Conservation (phyloP, 2,113 vertebrate species). For the Callospermophilus lateralis region DNA sequence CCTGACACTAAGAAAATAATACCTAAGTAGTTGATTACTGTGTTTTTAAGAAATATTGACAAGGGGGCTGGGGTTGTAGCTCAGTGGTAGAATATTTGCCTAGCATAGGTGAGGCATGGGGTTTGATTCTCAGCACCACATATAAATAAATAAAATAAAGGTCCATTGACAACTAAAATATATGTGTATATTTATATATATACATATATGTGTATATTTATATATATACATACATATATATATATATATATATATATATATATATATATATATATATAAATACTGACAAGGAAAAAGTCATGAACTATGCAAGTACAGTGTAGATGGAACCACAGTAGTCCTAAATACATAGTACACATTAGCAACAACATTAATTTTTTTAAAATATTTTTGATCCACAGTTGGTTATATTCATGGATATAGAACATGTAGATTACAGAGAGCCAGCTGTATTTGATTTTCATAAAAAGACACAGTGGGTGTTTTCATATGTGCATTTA, state of each 20-base stretch:
- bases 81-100: no score
- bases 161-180: no score
- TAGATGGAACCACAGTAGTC: not conserved
- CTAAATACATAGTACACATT: not conserved
- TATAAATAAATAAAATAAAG: no score
- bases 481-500: not conserved
- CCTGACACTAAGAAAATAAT: not conserved
- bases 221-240: no score
- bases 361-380: not conserved
- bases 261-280: no score
- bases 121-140: no score
- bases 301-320: not conserved
- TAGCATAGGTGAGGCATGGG: no score
- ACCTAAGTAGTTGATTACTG: not conserved
- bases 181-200: no score
- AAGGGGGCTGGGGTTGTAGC: no score
- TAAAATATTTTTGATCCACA: not conserved
- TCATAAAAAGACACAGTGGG: not conserved
- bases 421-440: not conserved
- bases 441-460: not conserved
- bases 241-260: no score
- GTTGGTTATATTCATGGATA: not conserved
- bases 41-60: not conserved
- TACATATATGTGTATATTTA: no score
- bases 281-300: not conserved